Percentiles rank a stretch among this genome's conserved stretches.
Conservation (phyloP, 2,797 vertebrate species). For the Carcharodon carcharias region DNA sequence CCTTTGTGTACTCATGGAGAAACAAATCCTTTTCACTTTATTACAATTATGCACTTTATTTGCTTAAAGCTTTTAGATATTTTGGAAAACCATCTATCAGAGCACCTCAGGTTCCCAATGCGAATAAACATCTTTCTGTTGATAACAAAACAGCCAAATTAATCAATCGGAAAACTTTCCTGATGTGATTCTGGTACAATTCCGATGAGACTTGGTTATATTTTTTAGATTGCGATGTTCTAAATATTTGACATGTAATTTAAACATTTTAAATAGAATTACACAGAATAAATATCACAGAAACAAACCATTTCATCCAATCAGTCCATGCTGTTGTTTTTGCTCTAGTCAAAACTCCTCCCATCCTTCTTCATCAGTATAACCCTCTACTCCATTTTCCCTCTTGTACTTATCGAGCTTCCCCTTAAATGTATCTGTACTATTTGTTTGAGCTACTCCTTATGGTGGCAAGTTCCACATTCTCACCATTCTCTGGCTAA, state of each 20-base stretch:
- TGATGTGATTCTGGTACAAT: not conserved
- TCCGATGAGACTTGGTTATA: not conserved
- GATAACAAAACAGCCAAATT: not conserved
- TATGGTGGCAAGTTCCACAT: no score
- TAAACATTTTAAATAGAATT: not conserved
- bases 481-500: not conserved
- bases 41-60: not conserved
- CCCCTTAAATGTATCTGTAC: not conserved
- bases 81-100: not conserved
- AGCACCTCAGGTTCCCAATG: not conserved
- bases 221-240: not conserved
- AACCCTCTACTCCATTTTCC: not conserved
- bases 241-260: not conserved
- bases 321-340: not conserved
- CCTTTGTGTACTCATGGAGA: not conserved
- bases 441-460: not conserved
- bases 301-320: not conserved
- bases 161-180: not conserved
- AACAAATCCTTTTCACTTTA: not conserved
- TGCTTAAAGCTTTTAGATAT: not conserved
- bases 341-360: not conserved
- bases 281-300: not conserved
- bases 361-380: not conserved
- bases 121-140: not conserved
- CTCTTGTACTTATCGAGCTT: not conserved